Evolutionary conservation across 1,140 invertebrate genomes (phyloP).

Genomic region (Oedothorax gibbosus): DNA sequence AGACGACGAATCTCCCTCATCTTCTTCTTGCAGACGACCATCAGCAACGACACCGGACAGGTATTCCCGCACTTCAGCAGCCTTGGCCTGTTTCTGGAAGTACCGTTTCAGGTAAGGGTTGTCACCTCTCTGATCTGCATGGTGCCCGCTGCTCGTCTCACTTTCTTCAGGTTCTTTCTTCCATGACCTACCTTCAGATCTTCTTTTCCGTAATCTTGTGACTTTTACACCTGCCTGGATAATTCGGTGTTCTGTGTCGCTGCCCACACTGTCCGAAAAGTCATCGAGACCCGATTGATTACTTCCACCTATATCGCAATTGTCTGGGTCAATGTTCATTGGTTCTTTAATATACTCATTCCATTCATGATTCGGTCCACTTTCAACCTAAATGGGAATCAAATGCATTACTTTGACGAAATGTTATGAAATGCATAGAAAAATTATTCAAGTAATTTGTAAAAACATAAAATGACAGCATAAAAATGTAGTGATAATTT

Average conservation of each 20-base stretch:
- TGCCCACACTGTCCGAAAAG: slow-evolving; percentile 48
- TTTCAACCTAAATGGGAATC: slow-evolving; percentile 21
- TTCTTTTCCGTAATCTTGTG: slow-evolving; percentile 30
- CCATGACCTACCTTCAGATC: slow-evolving; percentile 29
- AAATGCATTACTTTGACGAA: not conserved
- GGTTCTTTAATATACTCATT: not conserved
- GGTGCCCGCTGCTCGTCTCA: slow-evolving; percentile 51
- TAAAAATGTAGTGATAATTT: no score
- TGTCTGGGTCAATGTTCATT: not conserved
- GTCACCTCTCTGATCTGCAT: slow-evolving; percentile 8
- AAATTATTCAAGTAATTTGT: no score
- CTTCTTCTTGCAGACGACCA: not conserved
- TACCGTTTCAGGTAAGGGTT: slow-evolving; percentile 52
- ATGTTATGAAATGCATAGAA: no score
- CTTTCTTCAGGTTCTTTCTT: slow-evolving; percentile 44
- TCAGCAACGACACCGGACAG: not conserved
- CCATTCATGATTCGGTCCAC: not conserved
- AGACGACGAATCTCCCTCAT: no score
- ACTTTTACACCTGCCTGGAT: not conserved
- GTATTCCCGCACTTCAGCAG: slow-evolving; percentile 38
- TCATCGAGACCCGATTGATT: not conserved
- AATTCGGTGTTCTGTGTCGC: slow-evolving; percentile 44
- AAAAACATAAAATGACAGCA: no score
- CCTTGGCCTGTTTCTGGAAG: slow-evolving; percentile 46
- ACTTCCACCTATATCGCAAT: not conserved